Evolutionary conservation across 2,888 invertebrate genomes (phyloP).

Genomic region (Strigamia maritima): DNA sequence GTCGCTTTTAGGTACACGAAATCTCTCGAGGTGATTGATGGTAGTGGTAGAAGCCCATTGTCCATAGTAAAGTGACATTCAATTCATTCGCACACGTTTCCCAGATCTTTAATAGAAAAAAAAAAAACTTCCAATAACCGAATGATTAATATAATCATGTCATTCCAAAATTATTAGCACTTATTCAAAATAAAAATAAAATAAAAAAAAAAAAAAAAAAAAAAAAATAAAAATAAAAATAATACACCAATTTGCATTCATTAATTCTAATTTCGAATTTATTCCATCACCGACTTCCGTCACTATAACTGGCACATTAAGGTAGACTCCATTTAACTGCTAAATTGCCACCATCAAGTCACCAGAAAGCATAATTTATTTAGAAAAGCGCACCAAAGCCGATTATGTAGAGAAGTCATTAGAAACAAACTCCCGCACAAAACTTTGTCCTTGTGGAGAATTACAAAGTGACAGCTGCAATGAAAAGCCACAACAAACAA

Average conservation of each 20-base stretch:
- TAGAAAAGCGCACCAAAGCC: conserved; percentile 22
- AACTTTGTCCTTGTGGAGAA: conserved; percentile 4
- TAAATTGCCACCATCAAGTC: conserved; percentile 6
- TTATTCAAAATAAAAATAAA: no score
- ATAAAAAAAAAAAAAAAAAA: no score
- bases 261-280: background rate
- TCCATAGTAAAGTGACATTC: conserved; percentile 1
- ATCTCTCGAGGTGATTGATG: conserved; percentile 23
- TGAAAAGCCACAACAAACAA: conserved; percentile 15
- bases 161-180: no score
- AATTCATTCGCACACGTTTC: background rate
- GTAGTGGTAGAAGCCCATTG: background rate
- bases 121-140: no score
- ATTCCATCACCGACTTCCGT: background rate
- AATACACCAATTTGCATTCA: background rate
- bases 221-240: no score
- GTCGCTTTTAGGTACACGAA: background rate
- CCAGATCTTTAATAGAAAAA: no score
- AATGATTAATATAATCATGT: no score
- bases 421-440: conserved; percentile 9
- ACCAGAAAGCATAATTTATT: conserved; percentile 17
- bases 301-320: background rate
- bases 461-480: conserved; percentile 30
- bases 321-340: background rate
- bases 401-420: conserved; percentile 17